Evolutionary conservation across 1,140 invertebrate genomes (phyloP), one percentile per base, ranked within the genome.

Genomic region (Meloidogyne chitwoodi): DNA sequence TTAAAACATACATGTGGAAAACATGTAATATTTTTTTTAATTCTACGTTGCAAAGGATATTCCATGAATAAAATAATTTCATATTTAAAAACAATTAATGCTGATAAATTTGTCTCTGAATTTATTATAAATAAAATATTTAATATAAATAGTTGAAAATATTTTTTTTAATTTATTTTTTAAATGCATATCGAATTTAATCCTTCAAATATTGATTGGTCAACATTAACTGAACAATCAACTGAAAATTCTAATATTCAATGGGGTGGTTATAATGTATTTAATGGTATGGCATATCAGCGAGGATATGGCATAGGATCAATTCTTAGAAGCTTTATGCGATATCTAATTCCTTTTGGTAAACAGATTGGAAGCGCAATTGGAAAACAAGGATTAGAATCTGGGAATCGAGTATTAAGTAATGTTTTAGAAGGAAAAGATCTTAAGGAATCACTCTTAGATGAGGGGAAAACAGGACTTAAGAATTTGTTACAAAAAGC

Each of bases 121-220:
- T 71, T 48, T 66, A 5, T 71, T 5, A 19, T 8, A n/a, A 71
- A 71, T 19, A 31, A 34, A 16, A 62, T 66, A 19, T 71, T 48
- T 68, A 26, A 69, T 3, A 5, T 4, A 48, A 24, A 71, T 71
- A 71, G 44, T 10, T 24, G 67, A 27, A 10, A 31, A 4, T 27
- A 4, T 68, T 2, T 68, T 68, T 29, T 6, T 4, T 4, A 29
- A 27, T 56, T n/a, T 3, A 14, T n/a, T n/a, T n/a, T n/a, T n/a
- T 22, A 27, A 70, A 74, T 77, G 74, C 75, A 77, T 74, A 41
- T 77, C 10, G 34, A 62, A 12, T 77, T 77, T 31, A 44, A 77
- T 38, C 75, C 75, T 22, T 26, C 38, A 0, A 1, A 16, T 19
- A 48, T 77, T 14, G 75, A 77, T 19, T 77, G 75, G 75, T 14